phyloP scores from a whole-genome alignment of 2,113 vertebrate genomes.

The Gulo gulo region DNA sequence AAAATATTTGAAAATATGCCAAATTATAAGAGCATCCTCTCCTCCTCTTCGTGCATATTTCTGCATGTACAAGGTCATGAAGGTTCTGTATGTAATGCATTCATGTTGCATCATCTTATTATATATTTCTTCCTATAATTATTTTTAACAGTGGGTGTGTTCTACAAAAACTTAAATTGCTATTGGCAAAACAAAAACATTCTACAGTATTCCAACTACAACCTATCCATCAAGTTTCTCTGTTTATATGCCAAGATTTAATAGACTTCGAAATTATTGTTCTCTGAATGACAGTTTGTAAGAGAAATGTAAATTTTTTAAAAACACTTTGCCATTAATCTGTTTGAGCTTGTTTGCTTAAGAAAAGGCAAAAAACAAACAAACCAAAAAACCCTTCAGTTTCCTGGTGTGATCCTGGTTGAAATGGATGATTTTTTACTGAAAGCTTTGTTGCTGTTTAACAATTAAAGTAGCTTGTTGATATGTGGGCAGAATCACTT shows the following conservation, averaged over 20 bases:
- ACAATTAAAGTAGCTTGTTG: background rate
- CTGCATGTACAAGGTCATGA: conserved; percentile 86
- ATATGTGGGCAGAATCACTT: conserved; percentile 52
- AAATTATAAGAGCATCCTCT: conserved; percentile 68
- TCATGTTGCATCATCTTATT: conserved; percentile 80
- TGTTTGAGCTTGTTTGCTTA: conserved; percentile 10
- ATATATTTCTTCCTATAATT: conserved; percentile 81
- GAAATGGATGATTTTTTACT: conserved; percentile 49
- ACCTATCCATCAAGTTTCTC: conserved; percentile 70
- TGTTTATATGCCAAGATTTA: conserved; percentile 81
- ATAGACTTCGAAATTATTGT: conserved; percentile 69
- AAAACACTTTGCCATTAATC: conserved; percentile 42
- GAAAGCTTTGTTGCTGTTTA: conserved; percentile 59
- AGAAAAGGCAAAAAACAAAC: background rate
- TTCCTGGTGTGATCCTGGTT: conserved; percentile 72
- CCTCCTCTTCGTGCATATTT: conserved; percentile 87
- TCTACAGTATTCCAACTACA: conserved; percentile 53
- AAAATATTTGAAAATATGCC: background rate
- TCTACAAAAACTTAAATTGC: conserved; percentile 73
- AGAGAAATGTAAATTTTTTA: conserved; percentile 75
- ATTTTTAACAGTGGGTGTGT: conserved; percentile 78
- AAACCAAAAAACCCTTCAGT: conserved; percentile 3
- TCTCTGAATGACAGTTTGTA: conserved; percentile 65
- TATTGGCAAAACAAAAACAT: conserved; percentile 46
- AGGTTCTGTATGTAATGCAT: conserved; percentile 82